Evolutionary conservation across 2,888 invertebrate species (phyloP).

Genomic region (Ptychoptera albimana): DNA sequence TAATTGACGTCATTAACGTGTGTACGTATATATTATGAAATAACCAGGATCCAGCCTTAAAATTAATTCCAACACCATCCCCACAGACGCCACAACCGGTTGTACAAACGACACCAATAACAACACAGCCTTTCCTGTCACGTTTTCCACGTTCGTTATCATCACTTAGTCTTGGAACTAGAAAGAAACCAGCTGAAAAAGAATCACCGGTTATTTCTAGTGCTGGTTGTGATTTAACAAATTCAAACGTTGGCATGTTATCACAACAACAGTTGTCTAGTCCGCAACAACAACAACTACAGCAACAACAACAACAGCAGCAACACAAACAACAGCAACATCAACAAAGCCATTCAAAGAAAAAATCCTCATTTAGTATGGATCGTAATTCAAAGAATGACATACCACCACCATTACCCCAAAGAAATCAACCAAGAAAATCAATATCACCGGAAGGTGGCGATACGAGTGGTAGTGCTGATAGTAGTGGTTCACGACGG

Average conservation of each 20-base stretch:
- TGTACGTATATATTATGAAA: neutral
- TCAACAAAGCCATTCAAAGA: slow-evolving; percentile 17
- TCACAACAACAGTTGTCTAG: slow-evolving; percentile 2
- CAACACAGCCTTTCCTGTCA: slow-evolving; percentile 22
- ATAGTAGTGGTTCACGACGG: slow-evolving; percentile 7
- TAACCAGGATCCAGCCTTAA: slow-evolving; percentile 11
- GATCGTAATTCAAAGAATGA: slow-evolving; percentile 20
- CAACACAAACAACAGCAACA: slow-evolving; percentile 17
- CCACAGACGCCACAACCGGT: slow-evolving; percentile 18
- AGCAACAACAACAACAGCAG: slow-evolving; percentile 16
- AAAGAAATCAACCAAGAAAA: slow-evolving; percentile 32
- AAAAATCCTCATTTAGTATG: slow-evolving; percentile 20
- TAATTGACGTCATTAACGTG: neutral
- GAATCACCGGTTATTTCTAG: slow-evolving; percentile 18
- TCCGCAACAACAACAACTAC: slow-evolving; percentile 14
- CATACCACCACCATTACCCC: slow-evolving; percentile 37
- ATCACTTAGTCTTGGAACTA: slow-evolving; percentile 29
- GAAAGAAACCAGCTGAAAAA: slow-evolving; percentile 27
- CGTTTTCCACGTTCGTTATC: slow-evolving; percentile 30
- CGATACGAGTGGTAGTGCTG: slow-evolving; percentile 5
- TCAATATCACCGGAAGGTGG: slow-evolving; percentile 16
- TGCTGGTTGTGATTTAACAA: too few species aligned
- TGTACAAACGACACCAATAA: slow-evolving; percentile 17
- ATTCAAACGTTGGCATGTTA: too few species aligned
- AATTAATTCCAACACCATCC: slow-evolving; percentile 13